These are phyloP conservation scores for Cyrtodaria siliqua DNA, from an alignment of 2,888 invertebrate species.

Conservation along the genomic window DNA sequence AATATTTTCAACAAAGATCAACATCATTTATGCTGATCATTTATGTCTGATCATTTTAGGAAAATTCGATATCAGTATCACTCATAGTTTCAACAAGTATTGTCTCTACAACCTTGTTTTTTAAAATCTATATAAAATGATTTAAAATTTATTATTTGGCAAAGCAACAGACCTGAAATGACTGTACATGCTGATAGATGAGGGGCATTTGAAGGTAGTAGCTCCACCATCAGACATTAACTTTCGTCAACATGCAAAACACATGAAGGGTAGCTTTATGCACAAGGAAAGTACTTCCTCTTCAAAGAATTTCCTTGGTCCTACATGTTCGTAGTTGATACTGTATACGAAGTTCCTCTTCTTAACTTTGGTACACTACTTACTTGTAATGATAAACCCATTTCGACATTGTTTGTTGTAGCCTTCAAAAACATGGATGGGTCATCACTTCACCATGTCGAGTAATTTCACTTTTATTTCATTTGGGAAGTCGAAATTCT, in stretches of 20 bases:
- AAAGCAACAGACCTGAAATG: no score
- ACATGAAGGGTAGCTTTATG: slow-evolving; percentile 14
- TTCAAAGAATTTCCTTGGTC: slow-evolving; percentile 7
- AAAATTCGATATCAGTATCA: no score
- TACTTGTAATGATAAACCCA: slow-evolving; percentile 28
- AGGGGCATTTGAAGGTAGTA: slow-evolving; percentile 16
- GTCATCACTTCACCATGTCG: background rate
- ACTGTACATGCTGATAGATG: slow-evolving; percentile 20
- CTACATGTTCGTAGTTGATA: slow-evolving; percentile 3
- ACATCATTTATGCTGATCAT: no score
- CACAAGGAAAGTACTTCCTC: slow-evolving; percentile 22
- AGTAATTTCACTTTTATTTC: slow-evolving; percentile 11
- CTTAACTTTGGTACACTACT: slow-evolving; percentile 30
- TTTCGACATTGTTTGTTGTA: slow-evolving; percentile 14
- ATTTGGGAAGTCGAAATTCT: slow-evolving; percentile 5
- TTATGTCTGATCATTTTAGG: no score
- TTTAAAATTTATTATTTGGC: no score
- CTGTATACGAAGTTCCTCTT: slow-evolving; percentile 37
- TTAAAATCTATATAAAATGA: no score
- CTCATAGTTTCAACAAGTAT: no score
- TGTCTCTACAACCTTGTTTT: no score
- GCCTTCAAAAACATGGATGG: slow-evolving; percentile 4
- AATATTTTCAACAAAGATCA: no score
- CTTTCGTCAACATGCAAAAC: slow-evolving; percentile 23
- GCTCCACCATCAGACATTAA: slow-evolving; percentile 4